Evolutionary conservation across 1,140 invertebrate genomes (phyloP), one percentile per base, ranked within the genome.

Genomic region (Nephotettix cincticeps): DNA sequence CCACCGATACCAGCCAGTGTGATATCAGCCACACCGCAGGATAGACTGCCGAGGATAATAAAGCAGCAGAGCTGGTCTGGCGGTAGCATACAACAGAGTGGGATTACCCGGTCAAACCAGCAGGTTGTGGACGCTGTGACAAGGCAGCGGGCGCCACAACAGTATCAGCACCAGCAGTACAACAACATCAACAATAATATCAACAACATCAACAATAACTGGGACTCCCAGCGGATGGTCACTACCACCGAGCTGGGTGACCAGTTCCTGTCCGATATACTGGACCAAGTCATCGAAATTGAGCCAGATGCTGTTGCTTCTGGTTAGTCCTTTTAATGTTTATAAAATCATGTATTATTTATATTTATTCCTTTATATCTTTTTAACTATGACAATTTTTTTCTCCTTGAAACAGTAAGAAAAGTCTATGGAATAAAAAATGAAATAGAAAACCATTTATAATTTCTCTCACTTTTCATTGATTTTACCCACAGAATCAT

Each of bases 221-320:
- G 54, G 70, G 73, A 36, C 4, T 4, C 4, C 32, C 32, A 36
- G 4, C 4, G 14, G 4, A 4, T 6, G 32, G 4, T 4, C 4
- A 36, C 32, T 36, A 36, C 4, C 32, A 14, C 4, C 14, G 4
- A 36, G 32, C 32, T 36, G 4, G 14, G 32, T 36, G 93, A 95
- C 82, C 87, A 89, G 17, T 83, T 89, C 71, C 81, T 95, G 32
- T 93, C 92, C 2, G 90, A 91, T 74, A 89, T 96, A 75, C 78
- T 96, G 72, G 93, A 95, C 83, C 89, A 92, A 80, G 89, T 95
- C 47, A 92, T 94, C 75, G 91, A 94, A 63, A 87, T 93, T 73
- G 88, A 89, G 70, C 86, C 89, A 65, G 89, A 90, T 71, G 83
- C 83, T 74, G 80, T 80, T 73, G 80, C 82, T 29, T 78, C 80